Evolutionary conservation across 2,888 invertebrate genomes (phyloP).

Genomic region (Lamellibrachia columna): DNA sequence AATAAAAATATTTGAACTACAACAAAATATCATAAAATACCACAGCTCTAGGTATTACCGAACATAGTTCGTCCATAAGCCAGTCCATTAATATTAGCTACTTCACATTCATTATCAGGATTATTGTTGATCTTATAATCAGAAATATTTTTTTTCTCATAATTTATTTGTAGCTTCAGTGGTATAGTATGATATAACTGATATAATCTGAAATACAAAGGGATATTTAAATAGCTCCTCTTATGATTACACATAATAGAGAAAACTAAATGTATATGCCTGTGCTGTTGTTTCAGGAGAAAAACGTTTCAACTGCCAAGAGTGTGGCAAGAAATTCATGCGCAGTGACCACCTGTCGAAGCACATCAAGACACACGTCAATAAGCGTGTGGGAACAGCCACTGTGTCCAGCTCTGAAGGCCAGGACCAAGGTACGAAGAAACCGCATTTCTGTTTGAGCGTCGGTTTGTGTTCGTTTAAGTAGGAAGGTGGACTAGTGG

Average conservation of each 20-base stretch:
- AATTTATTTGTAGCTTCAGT: too few relatives aligned
- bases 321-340: conserved; percentile 91
- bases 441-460: not conserved
- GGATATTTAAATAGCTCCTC: too few relatives aligned
- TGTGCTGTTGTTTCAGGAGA: conserved; percentile 70
- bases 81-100: too few relatives aligned
- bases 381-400: not conserved
- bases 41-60: too few relatives aligned
- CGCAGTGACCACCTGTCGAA: conserved; percentile 94
- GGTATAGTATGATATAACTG: too few relatives aligned
- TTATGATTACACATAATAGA: not conserved
- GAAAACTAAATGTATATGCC: not conserved
- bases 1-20: too few relatives aligned
- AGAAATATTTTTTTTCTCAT: too few relatives aligned
- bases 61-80: too few relatives aligned
- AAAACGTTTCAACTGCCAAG: conserved; percentile 87
- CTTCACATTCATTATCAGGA: too few relatives aligned
- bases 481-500: not conserved
- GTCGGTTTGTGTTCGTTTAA: not conserved
- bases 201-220: too few relatives aligned
- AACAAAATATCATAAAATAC: too few relatives aligned
- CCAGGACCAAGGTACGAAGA: not conserved
- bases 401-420: not conserved
- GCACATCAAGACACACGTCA: conserved; percentile 83
- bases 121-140: too few relatives aligned